These are phyloP conservation scores for Telmatherina bonti DNA, from an alignment of 2,797 vertebrate genomes.

Conservation along the genomic window DNA sequence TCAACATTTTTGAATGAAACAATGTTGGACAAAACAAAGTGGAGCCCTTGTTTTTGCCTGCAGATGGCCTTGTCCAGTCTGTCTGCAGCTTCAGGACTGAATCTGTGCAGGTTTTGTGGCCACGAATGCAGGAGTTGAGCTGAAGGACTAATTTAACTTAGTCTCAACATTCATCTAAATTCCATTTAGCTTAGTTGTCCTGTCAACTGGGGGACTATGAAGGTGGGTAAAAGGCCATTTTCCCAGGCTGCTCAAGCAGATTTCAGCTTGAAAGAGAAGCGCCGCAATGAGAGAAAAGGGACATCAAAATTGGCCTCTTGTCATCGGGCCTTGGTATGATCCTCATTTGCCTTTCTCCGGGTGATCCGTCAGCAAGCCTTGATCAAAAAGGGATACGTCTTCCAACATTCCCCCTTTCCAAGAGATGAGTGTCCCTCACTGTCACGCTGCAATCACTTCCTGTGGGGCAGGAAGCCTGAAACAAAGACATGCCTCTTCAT, in stretches of 20 bases:
- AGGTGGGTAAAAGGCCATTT: slow-evolving; percentile 73
- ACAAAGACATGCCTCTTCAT: slow-evolving; percentile 81
- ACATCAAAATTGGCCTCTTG: slow-evolving; percentile 85
- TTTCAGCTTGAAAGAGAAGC: slow-evolving; percentile 80
- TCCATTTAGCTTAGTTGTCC: slow-evolving; percentile 53
- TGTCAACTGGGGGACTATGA: slow-evolving; percentile 57
- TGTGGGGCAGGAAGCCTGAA: slow-evolving; percentile 76
- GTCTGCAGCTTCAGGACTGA: slow-evolving; percentile 7
- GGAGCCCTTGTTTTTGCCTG: slow-evolving; percentile 62
- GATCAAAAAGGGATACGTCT: slow-evolving; percentile 86
- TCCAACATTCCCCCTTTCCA: slow-evolving; percentile 71
- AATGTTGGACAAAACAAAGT: slow-evolving; percentile 73
- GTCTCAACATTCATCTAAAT: slow-evolving; percentile 53
- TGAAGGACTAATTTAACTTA: slow-evolving; percentile 53
- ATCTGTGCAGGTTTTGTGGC: slow-evolving; percentile 27
- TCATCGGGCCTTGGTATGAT: slow-evolving; percentile 83
- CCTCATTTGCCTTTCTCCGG: slow-evolving; percentile 84
- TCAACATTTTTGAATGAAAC: slow-evolving; percentile 82
- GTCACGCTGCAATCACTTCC: slow-evolving; percentile 84
- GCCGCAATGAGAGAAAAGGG: slow-evolving; percentile 80
- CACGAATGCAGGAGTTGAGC: slow-evolving; percentile 41
- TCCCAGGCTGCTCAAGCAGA: slow-evolving; percentile 80
- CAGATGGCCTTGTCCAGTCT: slow-evolving; percentile 39
- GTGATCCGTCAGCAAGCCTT: slow-evolving; percentile 83
- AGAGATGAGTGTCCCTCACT: slow-evolving; percentile 85